phyloP scores from a whole-genome alignment of 2,113 vertebrate species.

The Vicugna pacos region DNA sequence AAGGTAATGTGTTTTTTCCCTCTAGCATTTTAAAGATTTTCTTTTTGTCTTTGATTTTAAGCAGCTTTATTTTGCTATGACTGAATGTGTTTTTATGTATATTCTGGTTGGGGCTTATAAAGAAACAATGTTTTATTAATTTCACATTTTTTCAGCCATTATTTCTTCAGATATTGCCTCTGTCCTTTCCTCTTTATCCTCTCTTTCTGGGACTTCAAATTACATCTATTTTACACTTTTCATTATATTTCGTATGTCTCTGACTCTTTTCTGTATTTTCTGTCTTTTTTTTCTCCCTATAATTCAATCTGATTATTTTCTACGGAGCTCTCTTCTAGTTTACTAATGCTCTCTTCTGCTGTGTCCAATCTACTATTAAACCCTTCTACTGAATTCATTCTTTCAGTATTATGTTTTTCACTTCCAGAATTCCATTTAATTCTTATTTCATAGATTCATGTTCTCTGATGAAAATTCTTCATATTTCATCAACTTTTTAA shows the following conservation, averaged over 20 bases:
- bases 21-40: conserved; percentile 45
- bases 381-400: not conserved
- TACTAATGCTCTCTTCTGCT: conserved; percentile 19
- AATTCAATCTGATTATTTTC: not conserved
- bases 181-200: not conserved
- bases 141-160: not conserved
- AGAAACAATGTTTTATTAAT: not conserved
- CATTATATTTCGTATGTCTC: not conserved
- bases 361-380: not conserved
- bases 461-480: conserved; percentile 50
- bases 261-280: not conserved
- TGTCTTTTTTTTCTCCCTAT: not conserved
- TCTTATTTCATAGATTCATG: not conserved
- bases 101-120: not conserved
- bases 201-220: not conserved
- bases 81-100: not conserved
- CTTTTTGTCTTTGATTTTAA: conserved; percentile 65
- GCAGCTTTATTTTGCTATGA: conserved; percentile 2
- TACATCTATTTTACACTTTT: not conserved
- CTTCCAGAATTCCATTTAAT: conserved; percentile 46
- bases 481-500: not conserved
- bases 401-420: conserved; percentile 4
- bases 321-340: not conserved
- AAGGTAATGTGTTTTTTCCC: not conserved
- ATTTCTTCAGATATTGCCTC: conserved; percentile 8